Base-by-base conservation (phyloP, 2,113 vertebrate species). In the Dissostichus mawsoni region DNA sequence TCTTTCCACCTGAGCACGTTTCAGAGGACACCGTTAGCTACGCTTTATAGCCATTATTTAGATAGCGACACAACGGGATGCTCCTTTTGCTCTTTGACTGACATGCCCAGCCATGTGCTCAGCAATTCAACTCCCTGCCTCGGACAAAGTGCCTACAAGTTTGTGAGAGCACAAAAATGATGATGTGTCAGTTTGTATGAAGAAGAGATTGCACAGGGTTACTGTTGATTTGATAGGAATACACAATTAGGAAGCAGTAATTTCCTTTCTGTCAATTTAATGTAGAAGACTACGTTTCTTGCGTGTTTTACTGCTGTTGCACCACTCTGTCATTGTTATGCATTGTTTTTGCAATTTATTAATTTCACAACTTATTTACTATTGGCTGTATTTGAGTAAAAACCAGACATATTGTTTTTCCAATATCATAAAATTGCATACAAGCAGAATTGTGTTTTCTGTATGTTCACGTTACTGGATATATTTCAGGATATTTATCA, bases 1-100 rank as follows among this genome's bases (percentile, higher is more conserved):
- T 91, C 92, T 94, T 94, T 94, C 93, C 92, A 94, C 92, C 93
- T 92, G 92, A 93, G 90, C 90, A 94, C 90, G 75, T 93, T 93
- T 90, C 93, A 93, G 91, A 93, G 93, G 91, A 92, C 94, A 88
- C 89, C 80, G 90, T 94, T 94, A 92, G 92, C 91, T 78, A 89
- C 82, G 81, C 92, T 93, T 94, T 94, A 94, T 90, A 89, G 92
- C 82, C 91, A 62, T 93, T 94, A 90, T 93, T 94, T 94, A 94
- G 91, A 93, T 92, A 94, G 90, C 80, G 73, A 88, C 92, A 87
- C 92, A 86, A 93, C 88, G 85, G 92, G 91, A 93, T 76, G 90
- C 90, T 88, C 71, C 82, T 89, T 90, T 82, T 89, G 82, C 89
- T 90, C 87, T 92, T 88, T 92, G 89, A 93, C 89, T 91, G 90